Evolutionary conservation across 2,113 vertebrate species (phyloP), one percentile per base, ranked within the genome.

Genomic region (Tupaia chinensis): DNA sequence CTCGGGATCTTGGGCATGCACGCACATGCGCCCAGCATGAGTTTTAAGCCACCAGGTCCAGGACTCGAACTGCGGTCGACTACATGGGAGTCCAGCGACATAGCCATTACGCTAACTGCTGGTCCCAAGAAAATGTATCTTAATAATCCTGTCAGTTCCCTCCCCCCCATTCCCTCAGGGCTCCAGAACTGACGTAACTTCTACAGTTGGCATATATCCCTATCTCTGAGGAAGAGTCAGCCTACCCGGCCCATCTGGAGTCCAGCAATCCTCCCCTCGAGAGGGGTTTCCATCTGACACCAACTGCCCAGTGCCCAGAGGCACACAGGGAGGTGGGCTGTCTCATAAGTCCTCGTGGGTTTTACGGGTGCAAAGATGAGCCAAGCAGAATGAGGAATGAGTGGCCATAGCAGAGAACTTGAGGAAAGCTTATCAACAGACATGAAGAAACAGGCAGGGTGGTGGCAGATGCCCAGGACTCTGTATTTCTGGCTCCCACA

Each of bases 181-280:
- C 19, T 65, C 27, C n/a, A 53, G 82, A 76, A 12, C 0, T 7
- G 66, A 87, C 63, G 66, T 9, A 44, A 74, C 58, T n/a, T n/a
- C 11, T 4, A 23, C 53, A 63, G 87, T 32, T 66, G 20, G 7
- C 7, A 1, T 1, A 5, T 16, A 27, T 34, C 53, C 60, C 63
- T 23, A 17, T 4, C 29, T 17, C 3, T 8, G 9, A 53, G 13
- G 32, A 17, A 23, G 29, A 56, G 0, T 17, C 1, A 1, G 7
- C 15, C 1, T 7, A 1, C 34, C 60, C 0, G 12, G 27, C 1
- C 44, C 27, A 25, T 13, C 32, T 2, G 58, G 68, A 10, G 60
- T 27, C 14, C 60, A 12, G 60, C 53, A 20, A 0, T 4, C 17
- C 23, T 32, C 32, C 12, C 22, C 14, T 34, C 32, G 44, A 29